Evolutionary conservation across 1,140 invertebrate species (phyloP), one percentile per base, ranked within the genome.

Genomic region (Panagrolaimus sp.): DNA sequence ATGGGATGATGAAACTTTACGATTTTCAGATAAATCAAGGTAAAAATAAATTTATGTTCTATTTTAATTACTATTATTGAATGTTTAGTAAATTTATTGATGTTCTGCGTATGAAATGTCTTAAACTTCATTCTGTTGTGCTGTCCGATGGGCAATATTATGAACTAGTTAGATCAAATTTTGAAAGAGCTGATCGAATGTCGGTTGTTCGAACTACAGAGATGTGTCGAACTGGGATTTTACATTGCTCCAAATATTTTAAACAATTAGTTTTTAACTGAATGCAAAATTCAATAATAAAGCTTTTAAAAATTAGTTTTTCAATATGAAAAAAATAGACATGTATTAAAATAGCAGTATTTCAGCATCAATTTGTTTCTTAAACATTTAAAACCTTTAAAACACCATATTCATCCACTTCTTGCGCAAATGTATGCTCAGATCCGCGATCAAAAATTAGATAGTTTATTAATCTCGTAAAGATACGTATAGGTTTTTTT

Each of bases 1-100:
- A 74, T 99, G 96, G 96, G 96, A 98, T 84, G 93, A 95, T 0
- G 93, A 96, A 74, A 98, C 96, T 78, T 87, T 99, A 7, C 87
- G 96, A 61, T 99, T 97, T 85, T 97, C 93, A 31, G 96, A 99
- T 84, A 98, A 98, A 85, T 96, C 93, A 82, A 95, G 96, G 83
- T 98, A 98, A n/a, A n/a, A 84, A 16, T 85, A 70, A 83, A 84
- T 45, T 83, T 85, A 72, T 82, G 16, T 68, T 92, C 91, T 81
- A 86, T 85, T 93, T 27, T 91, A 90, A 91, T 92, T 84, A 85
- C 79, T 51, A 46, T 7, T 16, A 20, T 11, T 0, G 14, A 46
- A 3, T 61, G 68, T 77, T 47, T 63, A 80, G 75, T 65, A 82
- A 83, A 71, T 83, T 84, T 64, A 74, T 84, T 62, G 77, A 82